These are phyloP conservation scores for Drosophila nr. perissopoda DNA, from an alignment of 2,888 invertebrate species.

Conservation along the genomic window DNA sequence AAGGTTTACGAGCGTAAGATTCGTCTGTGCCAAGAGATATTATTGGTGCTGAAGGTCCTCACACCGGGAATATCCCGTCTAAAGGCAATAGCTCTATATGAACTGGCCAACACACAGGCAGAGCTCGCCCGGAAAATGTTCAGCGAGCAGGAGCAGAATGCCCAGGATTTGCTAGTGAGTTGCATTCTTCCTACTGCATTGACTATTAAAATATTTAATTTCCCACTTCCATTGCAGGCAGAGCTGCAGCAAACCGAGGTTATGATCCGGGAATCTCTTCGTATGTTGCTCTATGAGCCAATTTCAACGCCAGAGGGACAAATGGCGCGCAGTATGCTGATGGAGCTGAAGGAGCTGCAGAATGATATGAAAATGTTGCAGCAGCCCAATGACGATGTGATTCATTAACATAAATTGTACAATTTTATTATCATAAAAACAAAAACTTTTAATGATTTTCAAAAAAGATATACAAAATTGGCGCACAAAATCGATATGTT, in stretches of 20 bases:
- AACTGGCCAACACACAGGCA: constrained; percentile 89
- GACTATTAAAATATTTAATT: not conserved
- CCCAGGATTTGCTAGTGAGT: constrained; percentile 70
- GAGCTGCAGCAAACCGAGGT: constrained; percentile 87
- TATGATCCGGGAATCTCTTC: constrained; percentile 87
- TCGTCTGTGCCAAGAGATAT: constrained; percentile 88
- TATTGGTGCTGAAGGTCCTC: constrained; percentile 88
- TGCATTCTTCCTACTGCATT: not conserved
- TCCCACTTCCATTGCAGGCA: constrained; percentile 79
- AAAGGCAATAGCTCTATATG: constrained; percentile 90
- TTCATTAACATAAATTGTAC: constrained; percentile 18
- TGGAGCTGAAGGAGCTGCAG: constrained; percentile 87
- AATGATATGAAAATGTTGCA: constrained; percentile 85
- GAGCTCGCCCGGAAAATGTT: constrained; percentile 85
- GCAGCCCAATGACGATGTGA: constrained; percentile 49
- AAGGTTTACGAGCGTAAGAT: constrained; percentile 88
- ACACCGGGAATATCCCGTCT: constrained; percentile 86
- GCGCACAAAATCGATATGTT: constrained; percentile 1
- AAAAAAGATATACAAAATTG: constrained; percentile 5
- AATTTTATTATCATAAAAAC: not conserved
- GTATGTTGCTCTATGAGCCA: constrained; percentile 90
- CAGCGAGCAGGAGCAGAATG: constrained; percentile 71
- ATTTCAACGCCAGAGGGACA: constrained; percentile 90
- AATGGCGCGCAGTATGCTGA: constrained; percentile 88
- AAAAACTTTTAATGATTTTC: not conserved